Conservation (phyloP, 1,140 invertebrate genomes). For the Drosophila lacteicornis region DNA sequence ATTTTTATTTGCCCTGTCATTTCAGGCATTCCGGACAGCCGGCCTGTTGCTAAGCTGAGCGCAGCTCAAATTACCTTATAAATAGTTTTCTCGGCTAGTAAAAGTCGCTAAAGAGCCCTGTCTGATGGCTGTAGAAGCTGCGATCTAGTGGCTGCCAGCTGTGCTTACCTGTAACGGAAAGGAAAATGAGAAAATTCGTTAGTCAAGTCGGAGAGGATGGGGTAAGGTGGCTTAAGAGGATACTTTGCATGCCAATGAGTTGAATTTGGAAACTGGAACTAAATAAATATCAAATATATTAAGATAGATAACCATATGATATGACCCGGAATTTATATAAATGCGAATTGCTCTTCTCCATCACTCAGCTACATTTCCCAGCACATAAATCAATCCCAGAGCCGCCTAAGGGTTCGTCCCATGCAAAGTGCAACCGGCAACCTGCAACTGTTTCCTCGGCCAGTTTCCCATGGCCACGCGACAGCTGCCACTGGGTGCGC, state of each 20-base stretch:
- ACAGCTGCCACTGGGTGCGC: slow-evolving; percentile 64
- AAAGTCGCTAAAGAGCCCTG: slow-evolving; percentile 60
- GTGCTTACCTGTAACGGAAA: slow-evolving; percentile 47
- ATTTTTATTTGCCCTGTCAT: slow-evolving; percentile 78
- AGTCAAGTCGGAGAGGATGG: slow-evolving; percentile 1
- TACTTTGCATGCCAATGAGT: not conserved
- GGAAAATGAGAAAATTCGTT: slow-evolving; percentile 24
- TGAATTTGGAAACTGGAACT: not conserved
- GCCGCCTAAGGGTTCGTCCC: slow-evolving; percentile 8
- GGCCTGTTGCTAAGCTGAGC: slow-evolving; percentile 60
- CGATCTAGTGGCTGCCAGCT: slow-evolving; percentile 10
- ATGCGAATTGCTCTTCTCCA: not conserved
- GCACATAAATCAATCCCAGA: slow-evolving; percentile 23
- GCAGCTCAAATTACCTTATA: slow-evolving; percentile 72
- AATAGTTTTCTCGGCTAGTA: slow-evolving; percentile 65
- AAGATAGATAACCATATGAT: too few relatives aligned
- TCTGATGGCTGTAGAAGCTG: slow-evolving; percentile 21
- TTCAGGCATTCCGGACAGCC: slow-evolving; percentile 61
- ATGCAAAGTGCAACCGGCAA: slow-evolving; percentile 50
- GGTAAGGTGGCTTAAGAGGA: not conserved
- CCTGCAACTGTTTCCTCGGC: slow-evolving; percentile 55
- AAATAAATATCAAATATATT: slow-evolving; percentile 8
- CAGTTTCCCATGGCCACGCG: slow-evolving; percentile 66
- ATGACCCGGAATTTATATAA: not conserved
- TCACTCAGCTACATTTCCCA: slow-evolving; percentile 12